Percentiles rank a stretch among this genome's conserved stretches.
phyloP scores from a whole-genome alignment of 1,140 invertebrate species.

The Brachystomella parvula region DNA sequence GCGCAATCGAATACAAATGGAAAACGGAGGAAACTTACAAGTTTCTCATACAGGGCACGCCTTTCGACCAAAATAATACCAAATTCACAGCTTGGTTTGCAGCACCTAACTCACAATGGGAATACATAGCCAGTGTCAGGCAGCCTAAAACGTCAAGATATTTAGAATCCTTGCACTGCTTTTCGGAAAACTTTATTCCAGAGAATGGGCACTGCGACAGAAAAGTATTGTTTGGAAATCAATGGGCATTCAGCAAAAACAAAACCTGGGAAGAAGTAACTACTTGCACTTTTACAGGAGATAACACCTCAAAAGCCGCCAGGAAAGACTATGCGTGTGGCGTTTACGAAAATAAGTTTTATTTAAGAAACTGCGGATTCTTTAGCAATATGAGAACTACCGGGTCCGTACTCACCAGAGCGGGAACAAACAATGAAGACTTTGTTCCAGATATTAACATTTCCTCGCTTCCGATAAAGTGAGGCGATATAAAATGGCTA shows the following conservation, averaged over 20 bases:
- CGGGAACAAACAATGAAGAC: too few relatives aligned
- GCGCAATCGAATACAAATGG: slow-evolving; percentile 24
- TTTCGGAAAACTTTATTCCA: slow-evolving; percentile 34
- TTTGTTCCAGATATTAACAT: too few relatives aligned
- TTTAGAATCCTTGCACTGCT: slow-evolving; percentile 20
- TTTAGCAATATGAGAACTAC: slow-evolving; percentile 19
- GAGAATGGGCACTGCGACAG: slow-evolving; percentile 24
- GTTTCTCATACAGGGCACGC: slow-evolving; percentile 14
- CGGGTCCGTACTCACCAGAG: too few relatives aligned
- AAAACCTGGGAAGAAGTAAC: slow-evolving; percentile 30
- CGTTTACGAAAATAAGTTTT: slow-evolving; percentile 11
- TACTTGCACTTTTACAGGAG: slow-evolving; percentile 22
- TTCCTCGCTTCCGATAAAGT: too few relatives aligned
- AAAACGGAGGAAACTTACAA: slow-evolving; percentile 20
- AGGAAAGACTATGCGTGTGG: slow-evolving; percentile 23
- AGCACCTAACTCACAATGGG: slow-evolving; percentile 39
- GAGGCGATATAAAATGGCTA: too few relatives aligned
- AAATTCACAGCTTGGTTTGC: slow-evolving; percentile 32
- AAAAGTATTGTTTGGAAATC: slow-evolving; percentile 20
- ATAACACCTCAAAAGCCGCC: slow-evolving; percentile 13
- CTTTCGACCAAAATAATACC: slow-evolving; percentile 20
- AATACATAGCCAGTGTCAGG: slow-evolving; percentile 23
- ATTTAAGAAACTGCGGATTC: slow-evolving; percentile 29
- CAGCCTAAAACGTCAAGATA: slow-evolving; percentile 25
- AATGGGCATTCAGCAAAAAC: slow-evolving; percentile 21